A percentile compares a stretch with the other conserved stretches of the same genome.
Evolutionary conservation across 2,888 invertebrate species (phyloP).

Genomic region (Mythimna vitellina): DNA sequence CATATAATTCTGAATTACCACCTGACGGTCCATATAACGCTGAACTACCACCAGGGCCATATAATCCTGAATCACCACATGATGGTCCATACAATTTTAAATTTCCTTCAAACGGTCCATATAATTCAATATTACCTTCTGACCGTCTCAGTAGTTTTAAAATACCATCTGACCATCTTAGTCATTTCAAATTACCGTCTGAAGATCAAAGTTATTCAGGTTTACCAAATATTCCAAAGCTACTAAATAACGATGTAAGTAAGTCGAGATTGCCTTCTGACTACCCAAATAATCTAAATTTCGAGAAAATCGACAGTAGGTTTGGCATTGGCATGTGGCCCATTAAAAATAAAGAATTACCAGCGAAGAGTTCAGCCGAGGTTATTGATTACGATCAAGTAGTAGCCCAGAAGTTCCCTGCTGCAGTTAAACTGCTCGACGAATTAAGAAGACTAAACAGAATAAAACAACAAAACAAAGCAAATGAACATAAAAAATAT

Average conservation of each 20-base stretch:
- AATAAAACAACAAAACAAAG: slow-evolving; percentile 62
- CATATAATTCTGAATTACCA: not conserved
- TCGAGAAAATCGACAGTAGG: not conserved
- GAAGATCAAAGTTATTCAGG: not conserved
- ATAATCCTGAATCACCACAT: not conserved
- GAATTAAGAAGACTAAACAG: slow-evolving; percentile 66
- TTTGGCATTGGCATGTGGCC: not conserved
- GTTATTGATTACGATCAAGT: slow-evolving; percentile 38
- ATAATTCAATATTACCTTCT: not conserved
- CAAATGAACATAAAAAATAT: not conserved
- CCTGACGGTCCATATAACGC: not conserved
- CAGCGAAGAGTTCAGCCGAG: not conserved
- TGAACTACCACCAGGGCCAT: not conserved
- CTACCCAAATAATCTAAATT: not conserved
- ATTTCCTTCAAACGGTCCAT: not conserved
- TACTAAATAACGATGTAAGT: not conserved
- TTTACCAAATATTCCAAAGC: not conserved
- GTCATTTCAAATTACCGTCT: not conserved
- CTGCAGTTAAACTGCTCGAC: slow-evolving; percentile 58
- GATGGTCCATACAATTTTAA: not conserved
- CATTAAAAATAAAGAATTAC: not conserved
- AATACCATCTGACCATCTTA: not conserved
- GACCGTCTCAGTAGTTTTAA: not conserved
- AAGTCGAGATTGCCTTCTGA: not conserved
- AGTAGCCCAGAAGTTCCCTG: slow-evolving; percentile 56